Conservation (phyloP, 2,888 invertebrate species). For the Rhaphigaster nebulosa region DNA sequence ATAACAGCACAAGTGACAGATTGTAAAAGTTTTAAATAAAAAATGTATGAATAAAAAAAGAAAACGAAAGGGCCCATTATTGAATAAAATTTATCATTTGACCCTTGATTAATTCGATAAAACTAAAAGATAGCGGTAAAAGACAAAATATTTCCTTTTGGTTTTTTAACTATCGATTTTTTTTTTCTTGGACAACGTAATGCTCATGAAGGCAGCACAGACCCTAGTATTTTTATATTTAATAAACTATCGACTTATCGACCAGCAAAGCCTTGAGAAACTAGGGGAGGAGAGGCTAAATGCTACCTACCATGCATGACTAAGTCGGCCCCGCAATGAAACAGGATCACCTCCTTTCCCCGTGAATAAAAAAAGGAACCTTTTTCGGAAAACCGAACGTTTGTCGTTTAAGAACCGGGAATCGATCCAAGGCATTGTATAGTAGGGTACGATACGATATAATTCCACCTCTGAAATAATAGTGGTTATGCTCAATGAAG, state of each 20-base stretch:
- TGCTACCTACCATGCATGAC: constrained; percentile 1
- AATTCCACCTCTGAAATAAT: neutral
- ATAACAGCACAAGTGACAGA: too few relatives aligned
- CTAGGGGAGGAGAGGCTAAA: neutral
- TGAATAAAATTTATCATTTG: too few relatives aligned
- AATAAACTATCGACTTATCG: constrained; percentile 23
- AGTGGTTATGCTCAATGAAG: neutral
- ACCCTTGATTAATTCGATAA: too few relatives aligned
- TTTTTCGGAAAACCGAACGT: neutral
- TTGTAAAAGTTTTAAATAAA: too few relatives aligned
- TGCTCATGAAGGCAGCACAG: neutral
- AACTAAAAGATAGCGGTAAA: too few relatives aligned
- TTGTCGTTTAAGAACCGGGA: neutral
- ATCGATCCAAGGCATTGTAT: neutral
- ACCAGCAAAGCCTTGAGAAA: neutral
- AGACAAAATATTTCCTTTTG: too few relatives aligned
- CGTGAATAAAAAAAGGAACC: neutral
- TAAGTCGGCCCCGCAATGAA: neutral
- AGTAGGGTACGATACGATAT: neutral
- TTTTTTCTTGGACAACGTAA: neutral
- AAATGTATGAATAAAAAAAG: too few relatives aligned
- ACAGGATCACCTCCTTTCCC: neutral
- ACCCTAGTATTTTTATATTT: neutral
- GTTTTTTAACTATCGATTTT: too few relatives aligned
- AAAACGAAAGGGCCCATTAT: too few relatives aligned